Evolutionary conservation across 2,113 vertebrate genomes (phyloP), one percentile per base, ranked within the genome.

Genomic region (Hyla sarda): DNA sequence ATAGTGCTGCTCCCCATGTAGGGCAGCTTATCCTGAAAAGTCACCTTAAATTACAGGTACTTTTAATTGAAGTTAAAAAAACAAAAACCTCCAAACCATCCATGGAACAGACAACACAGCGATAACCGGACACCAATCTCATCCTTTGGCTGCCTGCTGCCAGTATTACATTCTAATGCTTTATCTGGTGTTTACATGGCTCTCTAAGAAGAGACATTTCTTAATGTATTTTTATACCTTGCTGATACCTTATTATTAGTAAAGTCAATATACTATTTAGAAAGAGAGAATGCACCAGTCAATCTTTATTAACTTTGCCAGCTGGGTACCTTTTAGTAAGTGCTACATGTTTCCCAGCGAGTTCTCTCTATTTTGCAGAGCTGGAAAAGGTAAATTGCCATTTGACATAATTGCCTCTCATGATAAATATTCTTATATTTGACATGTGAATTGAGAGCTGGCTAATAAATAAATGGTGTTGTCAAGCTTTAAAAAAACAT

Each of bases 381-480:
- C 56, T 52, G 56, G 73, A 67, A 76, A 56, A 32, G 77, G 56
- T 84, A 67, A 58, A 72, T 76, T 77, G 74, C 54, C 58, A 56
- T 84, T 77, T 84, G 41, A 84, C 69, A 65, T 76, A 84, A 76
- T 84, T 76, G 73, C 54, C 58, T 77, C 72, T 76, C 56, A 60
- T 84, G 58, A 84, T 84, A 84, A 65, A 84, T 56, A 83, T 83
- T 71, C 82, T 73, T 83, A 54, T 56, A 32, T n/a, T 56, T 83
- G 82, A 83, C 82, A 73, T 71, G 67, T 73, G 50, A 52, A 56
- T 83, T n/a, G 47, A 83, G 82, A 25, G 21, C 67, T 48, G 32
- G 21, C 82, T 73, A 37, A 65, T 47, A 56, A 73, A 73, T 72
- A 83, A 73, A 73, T 54, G 17, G 47, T 56, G 82, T 83, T 72